A percentile compares a stretch with the other conserved stretches of the same genome.
Conservation (phyloP, 2,113 vertebrate species). For the Notiomystis cincta region DNA sequence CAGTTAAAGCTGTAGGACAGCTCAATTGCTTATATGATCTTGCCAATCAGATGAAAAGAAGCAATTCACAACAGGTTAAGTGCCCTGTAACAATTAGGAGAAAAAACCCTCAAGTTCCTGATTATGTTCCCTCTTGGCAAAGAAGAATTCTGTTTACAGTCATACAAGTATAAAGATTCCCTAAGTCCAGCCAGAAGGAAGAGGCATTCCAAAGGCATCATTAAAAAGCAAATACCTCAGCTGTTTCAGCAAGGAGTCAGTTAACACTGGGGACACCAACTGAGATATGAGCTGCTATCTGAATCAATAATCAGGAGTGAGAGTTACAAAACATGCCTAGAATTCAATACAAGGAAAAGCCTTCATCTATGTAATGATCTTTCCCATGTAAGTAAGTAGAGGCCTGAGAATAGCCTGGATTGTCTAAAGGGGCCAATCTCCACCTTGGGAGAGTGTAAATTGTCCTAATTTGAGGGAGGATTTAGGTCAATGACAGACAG, state of each 20-base stretch:
- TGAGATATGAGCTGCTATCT: not conserved
- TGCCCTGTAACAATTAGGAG: not conserved
- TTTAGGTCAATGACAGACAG: not conserved
- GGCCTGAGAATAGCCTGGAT: not conserved
- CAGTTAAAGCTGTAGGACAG: not conserved
- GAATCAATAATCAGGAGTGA: not conserved
- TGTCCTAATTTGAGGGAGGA: not conserved
- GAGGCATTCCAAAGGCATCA: not conserved
- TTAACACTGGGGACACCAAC: not conserved
- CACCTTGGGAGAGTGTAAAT: not conserved
- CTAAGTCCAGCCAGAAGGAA: not conserved
- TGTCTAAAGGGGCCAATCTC: not conserved
- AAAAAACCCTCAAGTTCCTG: not conserved
- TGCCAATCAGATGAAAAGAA: not conserved
- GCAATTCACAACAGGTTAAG: not conserved
- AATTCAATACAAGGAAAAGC: not conserved
- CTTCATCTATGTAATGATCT: not conserved
- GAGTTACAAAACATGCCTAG: not conserved
- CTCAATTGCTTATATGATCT: not conserved
- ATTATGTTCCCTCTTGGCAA: not conserved
- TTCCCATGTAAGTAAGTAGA: not conserved
- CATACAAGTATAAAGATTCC: not conserved
- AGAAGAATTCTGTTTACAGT: not conserved
- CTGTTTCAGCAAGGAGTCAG: not conserved
- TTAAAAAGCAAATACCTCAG: not conserved